Evolutionary conservation across 1,140 invertebrate genomes (phyloP).

Genomic region (Trissolcus basalis): DNA sequence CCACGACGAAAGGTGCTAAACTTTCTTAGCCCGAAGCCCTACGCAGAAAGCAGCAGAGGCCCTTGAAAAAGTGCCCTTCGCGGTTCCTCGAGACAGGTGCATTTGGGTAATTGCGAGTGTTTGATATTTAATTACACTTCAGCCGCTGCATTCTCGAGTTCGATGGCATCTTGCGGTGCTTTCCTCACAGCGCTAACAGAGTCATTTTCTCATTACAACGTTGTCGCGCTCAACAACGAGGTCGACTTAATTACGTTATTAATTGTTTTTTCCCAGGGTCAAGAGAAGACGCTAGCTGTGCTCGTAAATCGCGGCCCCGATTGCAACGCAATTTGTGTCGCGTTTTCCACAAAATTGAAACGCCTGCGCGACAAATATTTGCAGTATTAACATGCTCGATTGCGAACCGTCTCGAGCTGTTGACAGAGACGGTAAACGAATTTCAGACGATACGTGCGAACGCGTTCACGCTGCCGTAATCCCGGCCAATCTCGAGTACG

Average conservation of each 20-base stretch:
- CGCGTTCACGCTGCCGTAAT: constrained; percentile 56
- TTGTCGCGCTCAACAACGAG: constrained; percentile 55
- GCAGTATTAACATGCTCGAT: constrained; percentile 33
- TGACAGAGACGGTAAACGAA: constrained; percentile 37
- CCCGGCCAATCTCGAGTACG: constrained; percentile 59
- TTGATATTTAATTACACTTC: constrained; percentile 74
- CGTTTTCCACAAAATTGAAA: constrained; percentile 12
- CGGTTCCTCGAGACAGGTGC: constrained; percentile 59
- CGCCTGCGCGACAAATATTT: constrained; percentile 45
- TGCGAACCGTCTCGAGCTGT: constrained; percentile 22
- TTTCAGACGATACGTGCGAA: constrained; percentile 49
- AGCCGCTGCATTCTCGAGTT: constrained; percentile 27
- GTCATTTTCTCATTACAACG: constrained; percentile 70
- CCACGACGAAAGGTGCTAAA: too few relatives aligned
- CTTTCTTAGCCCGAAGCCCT: too few relatives aligned
- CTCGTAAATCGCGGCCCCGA: too few relatives aligned
- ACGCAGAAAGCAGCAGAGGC: too few relatives aligned
- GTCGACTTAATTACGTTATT: constrained; percentile 69
- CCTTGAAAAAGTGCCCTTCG: too few relatives aligned
- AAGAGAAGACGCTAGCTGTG: constrained; percentile 16
- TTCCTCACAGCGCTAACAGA: constrained; percentile 59
- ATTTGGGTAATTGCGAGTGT: constrained; percentile 69
- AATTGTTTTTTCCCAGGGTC: constrained; percentile 61
- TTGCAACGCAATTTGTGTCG: not conserved
- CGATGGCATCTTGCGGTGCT: constrained; percentile 56